Evolutionary conservation across 2,113 vertebrate genomes (phyloP), one percentile per base, ranked within the genome.

Genomic region (Argyrosomus japonicus): DNA sequence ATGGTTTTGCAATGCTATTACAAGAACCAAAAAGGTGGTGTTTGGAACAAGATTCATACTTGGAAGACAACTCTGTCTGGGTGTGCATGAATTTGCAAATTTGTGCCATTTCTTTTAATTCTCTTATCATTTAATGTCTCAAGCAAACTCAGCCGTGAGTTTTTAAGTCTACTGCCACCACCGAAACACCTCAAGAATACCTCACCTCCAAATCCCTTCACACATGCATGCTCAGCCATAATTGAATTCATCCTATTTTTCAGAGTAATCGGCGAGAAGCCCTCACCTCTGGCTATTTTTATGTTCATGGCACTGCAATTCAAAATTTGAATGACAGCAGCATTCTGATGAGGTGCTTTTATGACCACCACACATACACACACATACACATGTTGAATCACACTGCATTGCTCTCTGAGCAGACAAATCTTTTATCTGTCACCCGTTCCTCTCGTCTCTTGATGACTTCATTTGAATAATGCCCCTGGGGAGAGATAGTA

Each of bases 181-280:
- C 50, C 76, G 75, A 88, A 84, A 87, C 53, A 62, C 54, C 36
- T 84, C 56, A 60, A 81, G 57, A 88, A 89, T 69, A 54, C 11
- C 51, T 82, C 69, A 81, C 80, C 79, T 82, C 70, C 43, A 90
- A 90, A 89, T 87, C 89, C 89, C 76, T 88, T 90, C 86, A 88
- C 88, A 90, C 79, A 81, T 69, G 68, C 83, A 81, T 84, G 86
- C 64, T 48, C 84, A 73, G 60, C 67, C 74, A 85, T 92, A 93
- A 92, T 90, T 93, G 85, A 92, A 91, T 91, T 89, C 84, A 17
- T 75, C 58, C 65, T 73, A 80, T 89, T 86, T 89, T 83, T 81
- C 80, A 67, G 61, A 67, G 72, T 87, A 83, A 86, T 84, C 65
- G 63, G 29, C 10, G 2, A 70, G 68, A 84, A 67, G 74, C 76